Base-by-base conservation (phyloP, 2,797 vertebrate species). In the Acrossocheilus fasciatus region DNA sequence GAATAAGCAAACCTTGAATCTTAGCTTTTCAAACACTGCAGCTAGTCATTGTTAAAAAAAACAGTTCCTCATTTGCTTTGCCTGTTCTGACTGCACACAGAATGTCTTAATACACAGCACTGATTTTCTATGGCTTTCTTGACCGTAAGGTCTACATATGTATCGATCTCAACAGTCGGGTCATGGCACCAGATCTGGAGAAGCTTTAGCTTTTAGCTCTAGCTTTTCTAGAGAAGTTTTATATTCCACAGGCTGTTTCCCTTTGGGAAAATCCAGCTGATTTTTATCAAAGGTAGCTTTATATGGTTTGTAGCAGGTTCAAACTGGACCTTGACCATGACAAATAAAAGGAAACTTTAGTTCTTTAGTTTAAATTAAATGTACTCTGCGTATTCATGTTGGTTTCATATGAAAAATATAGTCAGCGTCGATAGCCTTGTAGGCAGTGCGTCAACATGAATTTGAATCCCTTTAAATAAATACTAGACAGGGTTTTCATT, bases 101-200 rank as follows among this genome's bases (percentile, higher is more conserved):
- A 81, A 57, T 81, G 73, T 82, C 59, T 85, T 84, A 82, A 87
- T 85, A 90, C 81, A 90, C 78, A 47, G 14, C 30, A 80, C 68
- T 72, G 66, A 86, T 87, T 88, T 84, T 59, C 45, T 34, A 52
- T 0, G 7, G 52, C 76, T 84, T 88, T 85, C 39, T 79, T 18
- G 0, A 47, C 80, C 50, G 45, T 81, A 88, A 59, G 79, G 66
- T 75, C 73, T 83, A 69, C 77, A 50, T 82, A 80, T 78, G 74
- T 78, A 84, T 87, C 72, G 47, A 89, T 84, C 84, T 75, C 66
- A 70, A 76, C 66, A 70, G 36, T 23, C 50, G 34, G 87, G 81
- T 87, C 88, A 87, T 26, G 23, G 50, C 76, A 69, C 75, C 69
- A 83, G 59, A 82, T 77, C 54, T 52, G 36, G 59, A 74, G 50